Base-by-base conservation (phyloP, 2,113 vertebrate species). In the Zosterops borbonicus region DNA sequence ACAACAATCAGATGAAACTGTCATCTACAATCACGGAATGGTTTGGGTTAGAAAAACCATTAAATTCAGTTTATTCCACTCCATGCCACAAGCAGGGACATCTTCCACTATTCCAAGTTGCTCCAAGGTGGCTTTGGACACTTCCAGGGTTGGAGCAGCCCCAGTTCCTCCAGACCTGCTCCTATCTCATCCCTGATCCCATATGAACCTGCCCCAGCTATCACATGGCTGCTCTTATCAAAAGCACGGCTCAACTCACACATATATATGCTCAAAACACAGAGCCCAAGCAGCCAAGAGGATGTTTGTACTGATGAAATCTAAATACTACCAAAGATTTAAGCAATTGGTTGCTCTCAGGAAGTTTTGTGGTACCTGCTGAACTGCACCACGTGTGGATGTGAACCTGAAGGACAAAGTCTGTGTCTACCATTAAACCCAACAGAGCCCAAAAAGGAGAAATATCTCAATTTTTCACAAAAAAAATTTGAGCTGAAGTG, bases 151-250 rank as follows among this genome's bases (percentile, higher is more conserved):
- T 75, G 77, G 19, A 9, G 37, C 27, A 75, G 50, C 27, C 31
- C 37, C 35, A 31, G 14, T 6, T 44, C 33, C 77, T n/a, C 23
- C n/a, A 58, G 44, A 24, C 1, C 37, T 20, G 12, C 1, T 47
- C 25, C 53, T 42, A 5, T 12, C 59, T 42, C 35, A 59, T 37
- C 50, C 5, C 22, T 3, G 52, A 47, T 24, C 14, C 80, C 19
- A 16, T 0, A 14, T 0, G 37, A 79, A 67, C 35, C 37, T 12
- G 27, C 15, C 62, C 21, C 0, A 0, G 58, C 9, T 14, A 22
- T 28, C 81, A 73, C 65, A 23, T 6, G n/a, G 64, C 35, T 50
- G 55, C 79, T 46, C 74, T 65, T 85, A 85, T 29, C 88, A 46
- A 33, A 62, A 62, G 82, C 42, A 3, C 0, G 3, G 42, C 73